phyloP scores from a whole-genome alignment of 2,888 invertebrate genomes.

The Eretmocerus hayati region DNA sequence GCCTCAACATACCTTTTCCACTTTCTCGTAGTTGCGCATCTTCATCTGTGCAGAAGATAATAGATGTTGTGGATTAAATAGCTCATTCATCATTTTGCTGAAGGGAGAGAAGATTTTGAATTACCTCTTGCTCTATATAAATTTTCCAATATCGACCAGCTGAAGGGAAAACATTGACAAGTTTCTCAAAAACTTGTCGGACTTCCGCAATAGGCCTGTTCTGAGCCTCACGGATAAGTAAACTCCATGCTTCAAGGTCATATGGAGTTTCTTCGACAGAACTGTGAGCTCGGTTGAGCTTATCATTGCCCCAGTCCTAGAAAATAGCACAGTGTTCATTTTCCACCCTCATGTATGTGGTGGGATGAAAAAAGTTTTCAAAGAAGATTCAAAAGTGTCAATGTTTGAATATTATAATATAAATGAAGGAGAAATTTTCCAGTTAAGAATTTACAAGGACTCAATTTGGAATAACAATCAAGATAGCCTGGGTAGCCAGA shows the following conservation, averaged over 20 bases:
- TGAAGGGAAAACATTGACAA: constrained; percentile 91
- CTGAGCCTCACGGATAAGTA: constrained; percentile 89
- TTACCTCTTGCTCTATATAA: constrained; percentile 94
- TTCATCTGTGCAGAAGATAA: constrained; percentile 74
- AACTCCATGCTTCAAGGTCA: constrained; percentile 97
- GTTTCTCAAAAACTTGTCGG: constrained; percentile 83
- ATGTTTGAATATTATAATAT: too few relatives aligned
- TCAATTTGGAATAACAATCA: too few relatives aligned
- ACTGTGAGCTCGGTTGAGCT: constrained; percentile 73
- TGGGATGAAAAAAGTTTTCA: too few relatives aligned
- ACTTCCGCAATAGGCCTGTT: constrained; percentile 82
- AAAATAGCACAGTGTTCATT: too few relatives aligned
- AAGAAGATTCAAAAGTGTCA: too few relatives aligned
- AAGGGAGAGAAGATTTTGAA: constrained; percentile 11
- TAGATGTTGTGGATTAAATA: not conserved
- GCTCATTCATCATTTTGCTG: not conserved
- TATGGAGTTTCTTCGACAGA: constrained; percentile 83
- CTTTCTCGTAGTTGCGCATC: constrained; percentile 93
- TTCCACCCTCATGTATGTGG: too few relatives aligned
- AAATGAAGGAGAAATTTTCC: too few relatives aligned
- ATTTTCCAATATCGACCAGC: constrained; percentile 98
- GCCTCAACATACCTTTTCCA: constrained; percentile 83
- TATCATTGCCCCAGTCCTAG: constrained; percentile 85
- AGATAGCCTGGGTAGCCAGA: too few relatives aligned
- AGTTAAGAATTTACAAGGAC: too few relatives aligned